These are phyloP conservation scores for Puma concolor DNA, from an alignment of 2,113 vertebrate species.

Conservation along the genomic window DNA sequence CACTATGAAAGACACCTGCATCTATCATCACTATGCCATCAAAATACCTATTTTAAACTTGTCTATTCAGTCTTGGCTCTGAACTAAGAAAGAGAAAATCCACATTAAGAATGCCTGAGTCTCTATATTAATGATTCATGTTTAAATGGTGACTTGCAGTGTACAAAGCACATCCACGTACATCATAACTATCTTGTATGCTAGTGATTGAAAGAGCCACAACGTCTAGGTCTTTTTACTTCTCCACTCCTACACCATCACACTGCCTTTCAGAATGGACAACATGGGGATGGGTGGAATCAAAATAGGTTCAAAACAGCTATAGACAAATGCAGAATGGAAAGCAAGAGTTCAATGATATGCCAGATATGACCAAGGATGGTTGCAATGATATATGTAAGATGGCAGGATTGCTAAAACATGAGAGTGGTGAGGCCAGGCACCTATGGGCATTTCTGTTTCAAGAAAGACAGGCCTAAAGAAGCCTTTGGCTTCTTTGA, in stretches of 20 bases:
- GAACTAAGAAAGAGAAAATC: not conserved
- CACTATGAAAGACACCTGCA: not conserved
- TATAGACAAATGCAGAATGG: not conserved
- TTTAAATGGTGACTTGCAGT: not conserved
- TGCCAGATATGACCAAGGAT: not conserved
- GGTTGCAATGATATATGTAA: not conserved
- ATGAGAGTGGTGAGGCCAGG: not conserved
- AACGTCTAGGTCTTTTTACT: not conserved
- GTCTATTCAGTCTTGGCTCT: not conserved
- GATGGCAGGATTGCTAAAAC: not conserved
- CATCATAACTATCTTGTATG: not conserved
- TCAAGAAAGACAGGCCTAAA: not conserved
- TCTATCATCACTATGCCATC: not conserved
- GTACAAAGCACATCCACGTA: not conserved
- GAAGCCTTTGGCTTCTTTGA: not conserved
- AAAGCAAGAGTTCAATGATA: not conserved
- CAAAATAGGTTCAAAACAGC: not conserved
- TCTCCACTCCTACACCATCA: not conserved
- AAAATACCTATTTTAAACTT: not conserved
- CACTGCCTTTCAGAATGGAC: not conserved
- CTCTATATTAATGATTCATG: not conserved
- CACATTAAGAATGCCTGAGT: not conserved
- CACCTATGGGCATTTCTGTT: not conserved
- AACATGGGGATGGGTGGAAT: accelerated
- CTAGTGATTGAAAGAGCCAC: not conserved